Conservation (phyloP, 2,113 vertebrate genomes). For the Dicrurus megarhynchus region DNA sequence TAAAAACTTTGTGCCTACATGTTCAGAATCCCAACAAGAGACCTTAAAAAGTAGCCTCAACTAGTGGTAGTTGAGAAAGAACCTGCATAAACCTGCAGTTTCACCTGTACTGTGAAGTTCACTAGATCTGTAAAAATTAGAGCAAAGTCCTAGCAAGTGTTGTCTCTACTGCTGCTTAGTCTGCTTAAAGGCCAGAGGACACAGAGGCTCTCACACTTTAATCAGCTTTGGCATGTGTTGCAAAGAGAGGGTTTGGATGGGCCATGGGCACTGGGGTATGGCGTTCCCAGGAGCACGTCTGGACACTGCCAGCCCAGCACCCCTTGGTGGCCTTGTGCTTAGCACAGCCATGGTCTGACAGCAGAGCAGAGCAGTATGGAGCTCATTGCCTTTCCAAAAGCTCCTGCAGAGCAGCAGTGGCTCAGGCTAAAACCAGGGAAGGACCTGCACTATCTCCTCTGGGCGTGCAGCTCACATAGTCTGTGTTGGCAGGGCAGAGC, state of each 20-base stretch:
- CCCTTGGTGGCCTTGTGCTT: fast-evolving
- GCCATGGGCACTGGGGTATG: background rate
- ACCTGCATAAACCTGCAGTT: background rate
- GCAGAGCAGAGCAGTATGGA: background rate
- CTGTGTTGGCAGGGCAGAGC: background rate
- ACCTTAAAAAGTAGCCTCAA: background rate
- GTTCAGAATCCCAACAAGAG: background rate
- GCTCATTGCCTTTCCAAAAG: background rate
- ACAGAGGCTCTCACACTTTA: background rate
- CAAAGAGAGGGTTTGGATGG: background rate
- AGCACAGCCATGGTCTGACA: background rate
- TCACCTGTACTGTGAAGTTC: background rate
- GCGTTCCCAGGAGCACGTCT: background rate
- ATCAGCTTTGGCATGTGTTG: background rate
- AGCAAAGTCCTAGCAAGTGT: background rate
- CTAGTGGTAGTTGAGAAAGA: background rate
- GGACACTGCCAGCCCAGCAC: background rate
- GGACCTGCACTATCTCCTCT: fast-evolving
- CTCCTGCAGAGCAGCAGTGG: background rate
- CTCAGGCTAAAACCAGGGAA: background rate
- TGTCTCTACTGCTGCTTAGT: background rate
- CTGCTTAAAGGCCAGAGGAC: background rate
- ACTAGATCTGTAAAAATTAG: background rate
- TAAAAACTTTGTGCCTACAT: background rate
- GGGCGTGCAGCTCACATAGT: fast-evolving